Evolutionary conservation across 2,888 invertebrate genomes (phyloP).

Genomic region (Pammene aurita): DNA sequence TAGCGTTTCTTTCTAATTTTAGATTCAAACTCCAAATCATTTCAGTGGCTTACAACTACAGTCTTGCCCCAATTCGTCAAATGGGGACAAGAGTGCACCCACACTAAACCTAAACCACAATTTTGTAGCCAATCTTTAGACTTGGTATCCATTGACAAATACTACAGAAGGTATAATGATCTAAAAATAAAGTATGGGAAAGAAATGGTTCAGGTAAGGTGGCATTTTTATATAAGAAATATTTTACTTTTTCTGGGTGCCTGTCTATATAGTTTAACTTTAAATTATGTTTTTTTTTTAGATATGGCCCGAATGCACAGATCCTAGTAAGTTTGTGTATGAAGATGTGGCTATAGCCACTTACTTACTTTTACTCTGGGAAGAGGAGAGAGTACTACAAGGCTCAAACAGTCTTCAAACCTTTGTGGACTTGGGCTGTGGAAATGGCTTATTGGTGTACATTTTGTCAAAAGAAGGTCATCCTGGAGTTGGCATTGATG

Average conservation of each 20-base stretch:
- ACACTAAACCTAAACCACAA: slow-evolving; percentile 46
- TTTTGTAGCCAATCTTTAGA: slow-evolving; percentile 83
- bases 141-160: slow-evolving; percentile 86
- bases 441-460: slow-evolving; percentile 96
- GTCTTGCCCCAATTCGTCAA: slow-evolving; percentile 85
- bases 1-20: slow-evolving; percentile 45
- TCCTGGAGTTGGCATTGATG: slow-evolving; percentile 91
- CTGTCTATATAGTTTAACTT: too few relatives aligned
- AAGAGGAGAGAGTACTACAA: slow-evolving; percentile 75
- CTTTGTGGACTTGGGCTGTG: slow-evolving; percentile 98
- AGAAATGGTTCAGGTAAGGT: slow-evolving; percentile 86
- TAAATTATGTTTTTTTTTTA: slow-evolving; percentile 58
- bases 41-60: slow-evolving; percentile 81
- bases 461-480: slow-evolving; percentile 93
- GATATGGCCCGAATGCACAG: slow-evolving; percentile 96
- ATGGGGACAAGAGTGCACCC: slow-evolving; percentile 81
- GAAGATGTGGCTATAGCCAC: slow-evolving; percentile 98
- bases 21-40: slow-evolving; percentile 61
- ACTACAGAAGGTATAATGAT: slow-evolving; percentile 87
- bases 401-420: slow-evolving; percentile 72
- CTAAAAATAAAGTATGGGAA: slow-evolving; percentile 91
- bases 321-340: slow-evolving; percentile 96
- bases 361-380: slow-evolving; percentile 93
- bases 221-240: background rate
- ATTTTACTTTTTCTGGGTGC: background rate